Percentiles rank a stretch among this genome's conserved stretches.
These are phyloP conservation scores for Halocynthia aurantium DNA, from an alignment of 23 tunicate species.

Conservation along the genomic window DNA sequence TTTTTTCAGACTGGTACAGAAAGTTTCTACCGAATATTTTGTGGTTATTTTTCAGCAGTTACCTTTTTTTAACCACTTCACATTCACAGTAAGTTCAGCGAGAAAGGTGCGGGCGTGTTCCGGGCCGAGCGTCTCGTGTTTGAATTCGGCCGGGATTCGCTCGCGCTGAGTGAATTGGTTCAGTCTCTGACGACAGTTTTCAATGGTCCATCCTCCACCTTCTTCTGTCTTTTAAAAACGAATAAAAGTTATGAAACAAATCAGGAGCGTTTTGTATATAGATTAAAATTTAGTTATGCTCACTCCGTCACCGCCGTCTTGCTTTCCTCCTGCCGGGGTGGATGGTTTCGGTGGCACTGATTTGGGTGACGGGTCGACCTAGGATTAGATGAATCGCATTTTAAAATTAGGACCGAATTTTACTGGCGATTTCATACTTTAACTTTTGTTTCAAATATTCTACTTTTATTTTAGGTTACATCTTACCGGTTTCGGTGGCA, in stretches of 20 bases:
- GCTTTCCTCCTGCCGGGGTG: constrained; percentile 5
- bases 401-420: background rate
- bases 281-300: background rate
- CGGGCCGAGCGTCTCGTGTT: constrained; percentile 69
- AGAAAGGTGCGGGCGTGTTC: constrained; percentile 70
- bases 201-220: constrained; percentile 82
- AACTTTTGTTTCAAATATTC: too few species aligned
- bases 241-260: background rate
- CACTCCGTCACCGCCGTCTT: background rate
- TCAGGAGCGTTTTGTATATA: too few species aligned
- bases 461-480: background rate
- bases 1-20: background rate
- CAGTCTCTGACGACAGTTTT: constrained; percentile 77
- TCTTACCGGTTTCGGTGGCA: constrained; percentile 74
- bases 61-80: constrained; percentile 73
- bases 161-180: constrained; percentile 89
- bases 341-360: constrained; percentile 2
- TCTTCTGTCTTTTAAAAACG: constrained; percentile 30
- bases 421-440: too few species aligned
- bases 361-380: constrained; percentile 17
- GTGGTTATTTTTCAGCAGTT: background rate
- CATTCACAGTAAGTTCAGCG: constrained; percentile 54
- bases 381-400: background rate
- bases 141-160: constrained; percentile 49
- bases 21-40: too few species aligned